Conservation (phyloP, 92 coral and sea anemone species). For the Porites lobata region DNA sequence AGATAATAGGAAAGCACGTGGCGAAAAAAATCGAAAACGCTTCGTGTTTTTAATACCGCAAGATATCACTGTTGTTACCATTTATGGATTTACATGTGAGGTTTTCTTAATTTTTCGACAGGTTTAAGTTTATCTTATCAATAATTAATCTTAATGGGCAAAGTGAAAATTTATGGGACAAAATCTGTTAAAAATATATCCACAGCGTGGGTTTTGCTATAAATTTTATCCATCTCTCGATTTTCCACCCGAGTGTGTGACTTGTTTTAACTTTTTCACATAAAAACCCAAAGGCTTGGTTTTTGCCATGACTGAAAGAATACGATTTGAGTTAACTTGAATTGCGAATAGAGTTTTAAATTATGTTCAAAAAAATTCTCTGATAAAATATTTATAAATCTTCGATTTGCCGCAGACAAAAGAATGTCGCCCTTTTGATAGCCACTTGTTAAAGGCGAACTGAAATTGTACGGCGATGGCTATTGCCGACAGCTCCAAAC, state of each 20-base stretch:
- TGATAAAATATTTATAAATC: conserved; percentile 23
- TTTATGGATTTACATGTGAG: neutral
- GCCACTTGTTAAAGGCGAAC: too few species aligned
- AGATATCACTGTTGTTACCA: neutral
- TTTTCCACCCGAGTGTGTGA: too few species aligned
- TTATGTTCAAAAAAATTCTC: neutral
- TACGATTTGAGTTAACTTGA: too few species aligned
- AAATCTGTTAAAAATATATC: too few species aligned
- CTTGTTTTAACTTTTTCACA: too few species aligned
- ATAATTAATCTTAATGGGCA: neutral
- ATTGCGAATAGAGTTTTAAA: neutral
- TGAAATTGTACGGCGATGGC: conserved; percentile 36
- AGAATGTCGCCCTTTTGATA: too few species aligned
- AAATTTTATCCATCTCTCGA: too few species aligned
- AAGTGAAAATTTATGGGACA: too few species aligned
- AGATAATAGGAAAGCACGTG: too few species aligned
- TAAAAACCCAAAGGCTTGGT: too few species aligned
- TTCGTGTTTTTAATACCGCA: neutral
- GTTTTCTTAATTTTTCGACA: neutral
- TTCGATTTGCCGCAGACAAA: conserved; percentile 6
- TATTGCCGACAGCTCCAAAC: conserved; percentile 66
- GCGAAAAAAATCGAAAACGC: neutral
- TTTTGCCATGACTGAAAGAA: too few species aligned
- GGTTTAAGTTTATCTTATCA: neutral
- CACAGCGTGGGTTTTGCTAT: too few species aligned